Percentiles rank a stretch among this genome's conserved stretches.
phyloP scores from a whole-genome alignment of 1,140 invertebrate genomes.

The Drosophila nebulosa region DNA sequence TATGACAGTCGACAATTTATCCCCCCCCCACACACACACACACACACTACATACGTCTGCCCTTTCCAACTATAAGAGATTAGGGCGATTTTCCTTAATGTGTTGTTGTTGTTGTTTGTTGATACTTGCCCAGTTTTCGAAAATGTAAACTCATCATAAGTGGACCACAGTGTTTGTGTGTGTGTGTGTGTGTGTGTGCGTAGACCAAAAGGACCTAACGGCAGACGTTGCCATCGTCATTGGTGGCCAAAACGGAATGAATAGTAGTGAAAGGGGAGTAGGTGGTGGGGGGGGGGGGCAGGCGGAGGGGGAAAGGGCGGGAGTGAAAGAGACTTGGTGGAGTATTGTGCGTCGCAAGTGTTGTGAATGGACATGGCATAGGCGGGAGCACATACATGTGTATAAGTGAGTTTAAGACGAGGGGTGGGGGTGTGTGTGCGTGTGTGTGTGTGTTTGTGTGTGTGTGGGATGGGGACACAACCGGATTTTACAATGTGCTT shows the following conservation, averaged over 20 bases:
- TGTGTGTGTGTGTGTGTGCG: slow-evolving; percentile 16
- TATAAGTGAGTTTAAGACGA: background rate
- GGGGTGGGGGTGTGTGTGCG: background rate
- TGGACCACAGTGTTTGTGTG: slow-evolving; percentile 56
- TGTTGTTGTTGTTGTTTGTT: slow-evolving; percentile 34
- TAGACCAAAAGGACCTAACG: slow-evolving; percentile 40
- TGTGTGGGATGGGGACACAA: slow-evolving; percentile 30
- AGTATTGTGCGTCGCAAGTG: slow-evolving; percentile 72
- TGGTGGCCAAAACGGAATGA: background rate
- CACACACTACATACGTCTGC: background rate
- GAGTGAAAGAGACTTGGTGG: too few species aligned
- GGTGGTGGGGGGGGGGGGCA: background rate
- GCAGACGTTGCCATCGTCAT: slow-evolving; percentile 48
- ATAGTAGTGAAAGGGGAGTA: background rate
- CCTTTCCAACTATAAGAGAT: slow-evolving; percentile 22
- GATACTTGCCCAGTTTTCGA: slow-evolving; percentile 69
- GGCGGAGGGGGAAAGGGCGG: too few species aligned
- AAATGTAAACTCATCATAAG: slow-evolving; percentile 79
- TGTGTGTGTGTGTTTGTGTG: too few species aligned
- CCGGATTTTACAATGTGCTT: slow-evolving; percentile 69
- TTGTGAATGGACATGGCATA: slow-evolving; percentile 66
- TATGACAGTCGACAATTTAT: slow-evolving; percentile 64
- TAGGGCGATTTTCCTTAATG: slow-evolving; percentile 23
- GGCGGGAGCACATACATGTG: background rate
- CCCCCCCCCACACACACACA: background rate